Conservation (phyloP, 2,888 invertebrate genomes). For the Lasioglossum figueresi region DNA sequence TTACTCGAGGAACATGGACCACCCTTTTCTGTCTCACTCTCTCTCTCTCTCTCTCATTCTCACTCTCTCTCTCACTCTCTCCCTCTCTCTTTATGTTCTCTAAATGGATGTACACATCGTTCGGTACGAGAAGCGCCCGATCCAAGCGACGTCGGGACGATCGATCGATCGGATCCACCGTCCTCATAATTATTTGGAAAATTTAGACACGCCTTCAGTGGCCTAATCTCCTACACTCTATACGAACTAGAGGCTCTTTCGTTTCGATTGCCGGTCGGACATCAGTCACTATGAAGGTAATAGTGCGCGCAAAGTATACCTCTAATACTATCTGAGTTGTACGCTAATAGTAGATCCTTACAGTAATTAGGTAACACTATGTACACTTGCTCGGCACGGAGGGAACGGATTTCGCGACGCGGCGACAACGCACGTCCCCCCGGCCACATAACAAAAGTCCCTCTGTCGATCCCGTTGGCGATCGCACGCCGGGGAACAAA, state of each 20-base stretch:
- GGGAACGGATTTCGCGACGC: slow-evolving; percentile 45
- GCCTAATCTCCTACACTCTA: slow-evolving; percentile 70
- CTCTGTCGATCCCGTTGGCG: neutral
- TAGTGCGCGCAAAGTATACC: slow-evolving; percentile 73
- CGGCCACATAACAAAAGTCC: slow-evolving; percentile 62
- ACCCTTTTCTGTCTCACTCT: slow-evolving; percentile 11
- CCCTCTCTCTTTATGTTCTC: slow-evolving; percentile 15
- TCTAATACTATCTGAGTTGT: slow-evolving; percentile 72
- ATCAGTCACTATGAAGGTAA: slow-evolving; percentile 75
- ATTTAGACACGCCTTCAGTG: slow-evolving; percentile 62
- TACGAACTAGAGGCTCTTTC: slow-evolving; percentile 73
- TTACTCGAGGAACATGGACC: slow-evolving; percentile 64
- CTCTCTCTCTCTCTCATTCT: slow-evolving; percentile 5
- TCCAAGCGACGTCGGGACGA: neutral
- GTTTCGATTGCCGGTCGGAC: slow-evolving; percentile 68
- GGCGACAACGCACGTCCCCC: slow-evolving; percentile 27
- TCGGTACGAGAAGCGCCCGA: slow-evolving; percentile 13
- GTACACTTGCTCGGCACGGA: slow-evolving; percentile 71
- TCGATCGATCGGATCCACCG: neutral
- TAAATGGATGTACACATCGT: slow-evolving; percentile 26
- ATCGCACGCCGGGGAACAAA: slow-evolving; percentile 1
- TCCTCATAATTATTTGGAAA: slow-evolving; percentile 69
- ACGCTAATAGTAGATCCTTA: slow-evolving; percentile 77
- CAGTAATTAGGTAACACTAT: slow-evolving; percentile 81
- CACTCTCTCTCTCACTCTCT: neutral